These are phyloP conservation scores for Melanostoma mellinum DNA, from an alignment of 2,888 invertebrate species.

Conservation along the genomic window DNA sequence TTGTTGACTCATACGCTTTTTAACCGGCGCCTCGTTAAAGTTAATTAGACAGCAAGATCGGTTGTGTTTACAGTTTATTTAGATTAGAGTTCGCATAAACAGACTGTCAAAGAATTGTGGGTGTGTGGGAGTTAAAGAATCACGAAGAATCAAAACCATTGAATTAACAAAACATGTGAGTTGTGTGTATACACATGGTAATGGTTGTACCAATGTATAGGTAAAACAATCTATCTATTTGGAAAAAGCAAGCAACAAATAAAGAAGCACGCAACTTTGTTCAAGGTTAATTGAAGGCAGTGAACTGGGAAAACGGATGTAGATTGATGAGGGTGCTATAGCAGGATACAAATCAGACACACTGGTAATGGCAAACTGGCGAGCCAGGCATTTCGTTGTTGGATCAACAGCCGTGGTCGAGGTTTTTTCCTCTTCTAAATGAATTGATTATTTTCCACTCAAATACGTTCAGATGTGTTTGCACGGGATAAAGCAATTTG, in stretches of 20 bases:
- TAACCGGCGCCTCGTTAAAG: constrained; percentile 44
- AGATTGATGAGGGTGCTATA: no score
- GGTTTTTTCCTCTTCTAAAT: no score
- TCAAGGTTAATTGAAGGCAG: constrained; percentile 20
- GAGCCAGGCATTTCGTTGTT: no score
- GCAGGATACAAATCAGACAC: no score
- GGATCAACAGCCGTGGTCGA: no score
- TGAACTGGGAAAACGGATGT: constrained; percentile 10
- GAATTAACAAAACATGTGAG: constrained; percentile 7
- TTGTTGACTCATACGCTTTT: constrained; percentile 47
- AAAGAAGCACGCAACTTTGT: not conserved
- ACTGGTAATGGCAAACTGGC: no score
- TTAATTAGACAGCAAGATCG: constrained; percentile 58
- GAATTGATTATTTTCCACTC: no score
- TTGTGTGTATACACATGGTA: not conserved
- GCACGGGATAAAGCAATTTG: no score
- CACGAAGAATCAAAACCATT: constrained; percentile 1
- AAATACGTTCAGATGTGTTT: no score
- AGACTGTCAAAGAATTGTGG: not conserved
- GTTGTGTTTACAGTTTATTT: constrained; percentile 51
- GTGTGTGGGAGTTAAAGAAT: not conserved
- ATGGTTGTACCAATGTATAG: not conserved
- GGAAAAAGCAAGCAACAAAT: not conserved
- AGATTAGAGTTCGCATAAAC: constrained; percentile 43
- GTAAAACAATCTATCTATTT: no score